A percentile compares a stretch with the other conserved stretches of the same genome.
These are phyloP conservation scores for Zosterops lateralis DNA, from an alignment of 2,113 vertebrate species.

Conservation along the genomic window DNA sequence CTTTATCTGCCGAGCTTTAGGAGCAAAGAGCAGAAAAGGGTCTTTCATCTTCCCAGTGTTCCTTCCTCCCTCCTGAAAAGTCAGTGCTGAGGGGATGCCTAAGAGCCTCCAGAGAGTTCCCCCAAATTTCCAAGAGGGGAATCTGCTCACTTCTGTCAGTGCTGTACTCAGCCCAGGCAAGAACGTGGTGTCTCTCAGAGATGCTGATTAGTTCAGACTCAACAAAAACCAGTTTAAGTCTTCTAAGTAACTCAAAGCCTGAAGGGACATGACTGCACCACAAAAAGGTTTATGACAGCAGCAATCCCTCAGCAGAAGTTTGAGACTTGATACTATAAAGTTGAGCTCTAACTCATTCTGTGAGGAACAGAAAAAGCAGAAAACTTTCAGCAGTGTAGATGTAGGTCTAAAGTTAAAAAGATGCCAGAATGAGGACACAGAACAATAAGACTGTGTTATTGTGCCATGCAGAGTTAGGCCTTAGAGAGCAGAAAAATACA, in stretches of 20 bases:
- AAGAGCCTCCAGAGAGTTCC: not conserved
- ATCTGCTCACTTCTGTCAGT: accelerated
- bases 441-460: not conserved
- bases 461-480: not conserved
- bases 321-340: accelerated
- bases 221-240: not conserved
- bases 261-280: not conserved
- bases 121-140: not conserved
- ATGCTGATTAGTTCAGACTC: not conserved
- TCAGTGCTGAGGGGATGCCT: not conserved
- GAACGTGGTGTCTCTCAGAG: accelerated
- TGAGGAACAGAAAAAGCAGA: not conserved
- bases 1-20: not conserved
- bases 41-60: accelerated
- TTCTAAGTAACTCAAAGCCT: not conserved
- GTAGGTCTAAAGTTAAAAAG: not conserved
- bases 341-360: not conserved
- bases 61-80: not conserved
- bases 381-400: not conserved
- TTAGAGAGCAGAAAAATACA: not conserved
- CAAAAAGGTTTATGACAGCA: not conserved
- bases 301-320: not conserved
- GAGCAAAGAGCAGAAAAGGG: not conserved
- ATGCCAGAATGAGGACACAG: not conserved
- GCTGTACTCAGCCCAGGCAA: not conserved